Evolutionary conservation across 2,888 invertebrate species (phyloP).

Genomic region (Caenorhabditis doughertyi): DNA sequence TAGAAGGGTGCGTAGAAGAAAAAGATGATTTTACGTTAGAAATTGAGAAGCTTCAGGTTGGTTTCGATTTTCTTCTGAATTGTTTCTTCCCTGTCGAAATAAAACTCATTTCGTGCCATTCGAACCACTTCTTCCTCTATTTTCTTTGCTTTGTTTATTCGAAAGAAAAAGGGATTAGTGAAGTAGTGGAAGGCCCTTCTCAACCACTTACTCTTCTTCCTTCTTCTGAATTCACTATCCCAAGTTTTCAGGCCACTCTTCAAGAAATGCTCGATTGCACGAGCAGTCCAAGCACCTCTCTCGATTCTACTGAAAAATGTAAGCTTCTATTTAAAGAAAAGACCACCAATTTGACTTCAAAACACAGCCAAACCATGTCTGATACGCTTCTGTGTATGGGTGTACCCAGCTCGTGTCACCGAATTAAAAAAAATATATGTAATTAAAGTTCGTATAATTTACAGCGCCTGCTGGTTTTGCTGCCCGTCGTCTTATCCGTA

Average conservation of each 20-base stretch:
- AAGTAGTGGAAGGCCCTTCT: conserved; percentile 33
- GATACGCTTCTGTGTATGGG: too few species aligned
- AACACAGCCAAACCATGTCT: too few species aligned
- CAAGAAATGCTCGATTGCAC: conserved; percentile 68
- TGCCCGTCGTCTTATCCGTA: conserved; percentile 49
- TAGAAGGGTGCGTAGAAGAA: conserved; percentile 35
- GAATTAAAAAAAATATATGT: background rate
- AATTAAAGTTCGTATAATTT: background rate
- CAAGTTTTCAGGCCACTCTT: conserved; percentile 62
- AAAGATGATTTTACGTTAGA: conserved; percentile 62
- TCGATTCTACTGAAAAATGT: conserved; percentile 64
- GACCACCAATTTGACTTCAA: too few species aligned
- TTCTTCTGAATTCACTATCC: conserved; percentile 32
- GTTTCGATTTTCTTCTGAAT: conserved; percentile 5
- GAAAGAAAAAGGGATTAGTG: conserved; percentile 56
- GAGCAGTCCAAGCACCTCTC: conserved; percentile 66
- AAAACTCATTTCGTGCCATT: conserved; percentile 18
- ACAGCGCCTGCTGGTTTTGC: conserved; percentile 40
- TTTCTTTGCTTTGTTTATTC: conserved; percentile 55
- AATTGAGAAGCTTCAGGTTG: conserved; percentile 64
- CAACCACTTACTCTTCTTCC: conserved; percentile 28
- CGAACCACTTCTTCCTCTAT: conserved; percentile 30
- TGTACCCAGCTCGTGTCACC: too few species aligned
- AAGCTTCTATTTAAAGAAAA: too few species aligned
- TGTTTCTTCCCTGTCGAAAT: background rate